Conservation (phyloP, 2,797 vertebrate species). For the Poeciliopsis infans region DNA sequence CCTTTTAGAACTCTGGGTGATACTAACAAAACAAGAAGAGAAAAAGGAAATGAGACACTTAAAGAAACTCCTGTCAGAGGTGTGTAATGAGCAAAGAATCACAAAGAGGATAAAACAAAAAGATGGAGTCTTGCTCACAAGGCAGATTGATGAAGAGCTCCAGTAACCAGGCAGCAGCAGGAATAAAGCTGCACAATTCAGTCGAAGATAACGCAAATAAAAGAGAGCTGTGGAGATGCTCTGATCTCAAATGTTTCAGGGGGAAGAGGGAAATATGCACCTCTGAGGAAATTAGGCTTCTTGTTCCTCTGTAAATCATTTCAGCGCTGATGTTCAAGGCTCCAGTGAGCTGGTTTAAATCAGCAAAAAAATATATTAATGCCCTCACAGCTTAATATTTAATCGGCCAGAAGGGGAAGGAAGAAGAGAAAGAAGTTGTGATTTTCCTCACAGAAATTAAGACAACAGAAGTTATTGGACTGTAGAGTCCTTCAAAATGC, state of each 20-base stretch:
- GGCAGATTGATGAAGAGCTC: conserved; percentile 52
- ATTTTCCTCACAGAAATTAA: background rate
- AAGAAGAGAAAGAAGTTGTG: background rate
- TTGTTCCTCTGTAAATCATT: conserved; percentile 2
- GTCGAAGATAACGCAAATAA: background rate
- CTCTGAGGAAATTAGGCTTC: background rate
- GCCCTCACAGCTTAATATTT: background rate
- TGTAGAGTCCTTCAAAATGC: background rate
- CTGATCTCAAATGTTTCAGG: background rate
- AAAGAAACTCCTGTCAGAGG: conserved; percentile 30
- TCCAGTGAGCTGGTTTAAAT: background rate
- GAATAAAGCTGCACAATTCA: conserved; percentile 36
- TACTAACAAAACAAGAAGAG: background rate
- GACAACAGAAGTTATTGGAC: conserved; percentile 1
- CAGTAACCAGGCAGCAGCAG: conserved; percentile 55
- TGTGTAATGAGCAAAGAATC: conserved; percentile 37
- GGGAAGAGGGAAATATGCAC: background rate
- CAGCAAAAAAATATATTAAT: conserved; percentile 3
- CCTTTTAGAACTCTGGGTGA: background rate
- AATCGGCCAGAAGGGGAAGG: background rate
- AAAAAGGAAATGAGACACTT: background rate
- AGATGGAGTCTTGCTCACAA: conserved; percentile 38
- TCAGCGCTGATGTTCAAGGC: background rate
- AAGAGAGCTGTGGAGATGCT: conserved; percentile 12
- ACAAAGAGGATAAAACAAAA: conserved; percentile 36